Evolutionary conservation across 2,888 invertebrate genomes (phyloP), one percentile per base, ranked within the genome.

Genomic region (Lucinisca nassula): DNA sequence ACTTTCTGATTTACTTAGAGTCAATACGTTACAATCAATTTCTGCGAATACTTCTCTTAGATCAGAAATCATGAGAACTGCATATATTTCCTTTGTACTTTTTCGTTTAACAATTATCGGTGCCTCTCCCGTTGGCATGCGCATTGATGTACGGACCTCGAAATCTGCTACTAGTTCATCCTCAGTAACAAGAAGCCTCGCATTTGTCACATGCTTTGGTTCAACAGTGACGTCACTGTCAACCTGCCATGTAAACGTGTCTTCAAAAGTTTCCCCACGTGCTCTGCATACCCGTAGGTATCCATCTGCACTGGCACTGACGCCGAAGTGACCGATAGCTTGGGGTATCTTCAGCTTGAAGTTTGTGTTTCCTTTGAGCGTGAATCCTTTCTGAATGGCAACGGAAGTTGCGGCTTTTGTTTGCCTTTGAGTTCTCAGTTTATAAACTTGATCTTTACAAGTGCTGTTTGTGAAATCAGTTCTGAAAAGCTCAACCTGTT

Each of bases 211-310:
- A 81, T 93, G 93, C 78, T 92, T 93, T 12, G 91, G 90, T 85
- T 93, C 93, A 17, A 93, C 93, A 1, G 92, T 93, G 58, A 93
- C 93, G 84, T 93, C 93, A 89, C 92, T 93, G 77, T 93, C 93
- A 32, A 92, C 91, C 77, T 93, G 92, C 93, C 93, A 93, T 12
- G 91, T 92, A 77, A 93, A 93, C 40, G 89, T 91, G 67, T 93
- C 93, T 70, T 93, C 92, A 55, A 93, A 87, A 21, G 91, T 92
- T 82, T 93, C 93, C 12, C 92, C 93, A 24, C 90, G 84, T 40
- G 90, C 82, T 72, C 91, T 88, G 37, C 92, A 91, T 21, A 93
- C 91, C 30, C 91, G 84, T 24, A 93, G 75, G 79, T 93, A 92
- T 10, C 93, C 93, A 82, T 91, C 92, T 32, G 92, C 88, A 72